Evolutionary conservation across 2,888 invertebrate species (phyloP).

Genomic region (Chromoteleia sp.): DNA sequence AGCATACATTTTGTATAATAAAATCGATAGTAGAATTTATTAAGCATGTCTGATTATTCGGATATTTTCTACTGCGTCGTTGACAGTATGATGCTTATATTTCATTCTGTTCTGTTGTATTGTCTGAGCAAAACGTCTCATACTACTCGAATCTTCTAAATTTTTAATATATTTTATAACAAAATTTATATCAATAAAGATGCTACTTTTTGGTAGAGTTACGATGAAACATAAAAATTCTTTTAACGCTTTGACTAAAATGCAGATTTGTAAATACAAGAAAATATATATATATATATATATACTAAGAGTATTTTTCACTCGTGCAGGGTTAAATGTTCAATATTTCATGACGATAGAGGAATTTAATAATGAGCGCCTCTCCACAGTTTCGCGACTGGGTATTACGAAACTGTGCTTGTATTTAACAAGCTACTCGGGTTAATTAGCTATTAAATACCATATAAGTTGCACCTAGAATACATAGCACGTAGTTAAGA

Average conservation of each 20-base stretch:
- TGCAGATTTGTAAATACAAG: background rate
- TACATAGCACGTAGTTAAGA: conserved; percentile 74
- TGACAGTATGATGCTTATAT: too few species aligned
- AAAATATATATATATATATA: too few species aligned
- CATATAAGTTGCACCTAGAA: conserved; percentile 76
- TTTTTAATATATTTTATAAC: background rate
- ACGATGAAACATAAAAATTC: background rate
- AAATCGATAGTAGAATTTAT: too few species aligned
- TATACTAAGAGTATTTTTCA: conserved; percentile 48
- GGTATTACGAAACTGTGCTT: conserved; percentile 18
- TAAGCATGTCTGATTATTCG: background rate
- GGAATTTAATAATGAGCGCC: conserved; percentile 75
- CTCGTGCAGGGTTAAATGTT: conserved; percentile 71
- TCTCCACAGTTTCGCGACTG: conserved; percentile 45
- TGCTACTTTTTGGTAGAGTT: too few species aligned
- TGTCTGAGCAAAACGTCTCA: too few species aligned
- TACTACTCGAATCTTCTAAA: background rate
- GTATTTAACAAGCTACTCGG: conserved; percentile 66
- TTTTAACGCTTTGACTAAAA: background rate
- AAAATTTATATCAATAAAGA: background rate
- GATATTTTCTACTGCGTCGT: conserved; percentile 11
- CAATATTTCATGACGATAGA: conserved; percentile 73
- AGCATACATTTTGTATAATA: too few species aligned
- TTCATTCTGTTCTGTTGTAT: too few species aligned
- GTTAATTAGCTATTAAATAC: conserved; percentile 81